These are phyloP conservation scores for Bergia puertoricense DNA, from an alignment of 92 coral and sea anemone species.

Conservation along the genomic window DNA sequence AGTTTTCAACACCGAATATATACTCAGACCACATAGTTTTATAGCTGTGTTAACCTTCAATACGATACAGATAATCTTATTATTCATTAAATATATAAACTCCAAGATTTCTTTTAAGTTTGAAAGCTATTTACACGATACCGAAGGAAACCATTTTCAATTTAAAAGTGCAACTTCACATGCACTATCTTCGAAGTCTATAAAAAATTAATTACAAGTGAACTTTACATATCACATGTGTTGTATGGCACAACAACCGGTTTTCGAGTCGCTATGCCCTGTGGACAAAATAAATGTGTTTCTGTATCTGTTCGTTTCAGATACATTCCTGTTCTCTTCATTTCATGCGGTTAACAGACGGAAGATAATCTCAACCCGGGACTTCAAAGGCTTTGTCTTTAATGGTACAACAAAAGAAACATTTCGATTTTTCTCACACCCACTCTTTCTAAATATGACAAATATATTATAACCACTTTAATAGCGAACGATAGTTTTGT, in stretches of 20 bases:
- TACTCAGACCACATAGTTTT: too few species aligned
- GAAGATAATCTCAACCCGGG: neutral
- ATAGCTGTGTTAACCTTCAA: too few species aligned
- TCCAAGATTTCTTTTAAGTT: too few species aligned
- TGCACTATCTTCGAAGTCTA: too few species aligned
- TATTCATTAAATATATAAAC: too few species aligned
- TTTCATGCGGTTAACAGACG: neutral
- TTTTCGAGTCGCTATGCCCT: neutral
- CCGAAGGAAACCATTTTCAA: neutral
- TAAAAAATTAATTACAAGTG: neutral
- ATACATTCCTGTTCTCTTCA: neutral
- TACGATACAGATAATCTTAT: too few species aligned
- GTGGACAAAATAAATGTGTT: neutral
- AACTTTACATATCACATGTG: neutral
- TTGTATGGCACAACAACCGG: neutral
- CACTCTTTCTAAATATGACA: neutral
- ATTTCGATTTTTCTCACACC: constrained; percentile 12
- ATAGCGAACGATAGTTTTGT: too few species aligned
- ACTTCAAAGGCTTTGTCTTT: neutral
- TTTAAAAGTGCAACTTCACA: too few species aligned
- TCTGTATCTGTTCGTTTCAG: neutral
- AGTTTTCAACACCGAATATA: too few species aligned
- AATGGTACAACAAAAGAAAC: too few species aligned
- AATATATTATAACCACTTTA: neutral
- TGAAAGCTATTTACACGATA: neutral